Evolutionary conservation across 2,888 invertebrate species (phyloP).

Genomic region (Omphaloscelis lunosa): DNA sequence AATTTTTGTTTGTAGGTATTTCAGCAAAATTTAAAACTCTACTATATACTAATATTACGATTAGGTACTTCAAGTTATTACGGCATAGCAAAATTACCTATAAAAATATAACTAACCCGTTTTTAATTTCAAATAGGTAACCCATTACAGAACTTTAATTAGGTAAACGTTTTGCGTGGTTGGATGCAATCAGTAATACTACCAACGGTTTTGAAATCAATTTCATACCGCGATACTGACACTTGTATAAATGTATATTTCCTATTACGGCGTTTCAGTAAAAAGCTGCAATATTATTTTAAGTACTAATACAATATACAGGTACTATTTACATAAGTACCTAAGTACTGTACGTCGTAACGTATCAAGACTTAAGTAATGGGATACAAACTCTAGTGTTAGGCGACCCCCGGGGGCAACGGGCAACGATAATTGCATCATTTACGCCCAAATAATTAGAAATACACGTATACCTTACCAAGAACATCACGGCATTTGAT

Average conservation of each 20-base stretch:
- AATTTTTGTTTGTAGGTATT: neutral
- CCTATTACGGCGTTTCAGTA: neutral
- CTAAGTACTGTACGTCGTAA: neutral
- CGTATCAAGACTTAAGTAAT: neutral
- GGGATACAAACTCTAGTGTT: neutral
- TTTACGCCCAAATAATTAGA: neutral
- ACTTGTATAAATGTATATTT: neutral
- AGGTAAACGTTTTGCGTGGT: constrained; percentile 15
- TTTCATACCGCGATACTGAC: constrained; percentile 3
- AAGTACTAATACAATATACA: neutral
- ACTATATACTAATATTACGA: neutral
- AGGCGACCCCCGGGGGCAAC: neutral
- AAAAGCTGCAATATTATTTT: neutral
- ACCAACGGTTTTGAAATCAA: constrained; percentile 30
- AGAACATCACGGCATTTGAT: neutral
- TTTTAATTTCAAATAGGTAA: neutral
- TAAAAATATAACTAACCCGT: neutral
- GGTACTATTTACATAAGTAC: neutral
- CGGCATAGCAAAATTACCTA: neutral
- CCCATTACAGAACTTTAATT: constrained; percentile 9
- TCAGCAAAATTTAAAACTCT: neutral
- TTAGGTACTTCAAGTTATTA: neutral
- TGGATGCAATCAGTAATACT: constrained; percentile 28
- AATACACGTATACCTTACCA: neutral
- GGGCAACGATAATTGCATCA: neutral